Percentiles rank a stretch among this genome's conserved stretches.
Conservation (phyloP, 2,113 vertebrate species). For the Saimiri boliviensis region DNA sequence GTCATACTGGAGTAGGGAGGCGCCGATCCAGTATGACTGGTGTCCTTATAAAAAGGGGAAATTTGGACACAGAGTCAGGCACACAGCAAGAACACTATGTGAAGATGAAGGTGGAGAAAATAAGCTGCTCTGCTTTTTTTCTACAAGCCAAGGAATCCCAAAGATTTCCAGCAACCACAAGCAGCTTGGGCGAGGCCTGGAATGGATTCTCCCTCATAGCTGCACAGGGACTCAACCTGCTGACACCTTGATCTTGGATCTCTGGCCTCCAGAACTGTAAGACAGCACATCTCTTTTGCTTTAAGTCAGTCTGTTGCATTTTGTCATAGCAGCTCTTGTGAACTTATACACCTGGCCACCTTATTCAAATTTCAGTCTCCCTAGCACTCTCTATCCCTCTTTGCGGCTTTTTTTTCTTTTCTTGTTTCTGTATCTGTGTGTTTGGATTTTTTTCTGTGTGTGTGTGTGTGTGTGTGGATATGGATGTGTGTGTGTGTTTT, state of each 20-base stretch:
- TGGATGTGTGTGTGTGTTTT: no score
- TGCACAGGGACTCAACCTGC: not conserved
- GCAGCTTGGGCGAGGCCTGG: not conserved
- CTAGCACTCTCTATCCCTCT: not conserved
- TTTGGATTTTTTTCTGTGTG: no score
- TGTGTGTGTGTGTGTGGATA: no score
- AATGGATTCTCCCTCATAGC: not conserved
- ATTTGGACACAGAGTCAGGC: not conserved
- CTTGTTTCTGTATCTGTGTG: no score
- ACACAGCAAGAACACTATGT: not conserved
- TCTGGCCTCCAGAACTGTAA: not conserved
- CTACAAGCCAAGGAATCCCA: not conserved
- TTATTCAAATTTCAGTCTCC: no score
- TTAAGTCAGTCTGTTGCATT: not conserved
- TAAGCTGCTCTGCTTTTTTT: no score
- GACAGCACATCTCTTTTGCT: not conserved
- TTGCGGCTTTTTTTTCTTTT: not conserved
- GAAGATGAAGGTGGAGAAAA: not conserved
- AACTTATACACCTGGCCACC: not conserved
- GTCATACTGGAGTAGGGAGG: not conserved
- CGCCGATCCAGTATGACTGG: not conserved
- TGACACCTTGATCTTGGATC: not conserved
- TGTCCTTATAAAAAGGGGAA: not conserved
- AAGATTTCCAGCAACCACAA: not conserved
- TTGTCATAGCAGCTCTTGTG: not conserved